Conservation (phyloP, 2,797 vertebrate genomes). For the Gallirallus australis region DNA sequence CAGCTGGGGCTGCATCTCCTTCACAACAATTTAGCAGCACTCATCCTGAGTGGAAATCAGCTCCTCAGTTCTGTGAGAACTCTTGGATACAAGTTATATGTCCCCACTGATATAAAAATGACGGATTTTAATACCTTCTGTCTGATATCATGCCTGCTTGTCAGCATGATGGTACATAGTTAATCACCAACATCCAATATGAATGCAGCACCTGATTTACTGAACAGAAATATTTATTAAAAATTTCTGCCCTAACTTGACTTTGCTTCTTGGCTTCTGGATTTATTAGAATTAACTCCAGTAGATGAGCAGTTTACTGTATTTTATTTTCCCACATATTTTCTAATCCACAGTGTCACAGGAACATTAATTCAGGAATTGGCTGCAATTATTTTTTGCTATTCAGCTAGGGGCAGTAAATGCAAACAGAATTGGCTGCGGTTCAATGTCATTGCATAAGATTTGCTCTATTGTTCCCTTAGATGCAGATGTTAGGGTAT, state of each 20-base stretch:
- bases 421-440: constrained; percentile 49
- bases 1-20: not conserved
- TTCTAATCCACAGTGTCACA: constrained; percentile 49
- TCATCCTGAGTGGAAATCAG: constrained; percentile 38
- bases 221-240: constrained; percentile 44
- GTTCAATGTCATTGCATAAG: constrained; percentile 41
- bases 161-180: not conserved
- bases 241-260: constrained; percentile 35
- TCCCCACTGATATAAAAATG: constrained; percentile 47
- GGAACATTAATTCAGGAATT: constrained; percentile 60
- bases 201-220: constrained; percentile 57
- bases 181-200: constrained; percentile 49
- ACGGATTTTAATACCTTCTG: constrained; percentile 55
- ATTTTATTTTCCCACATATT: constrained; percentile 53
- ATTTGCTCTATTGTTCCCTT: constrained; percentile 57
- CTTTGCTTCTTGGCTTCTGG: constrained; percentile 19
- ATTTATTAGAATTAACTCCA: constrained; percentile 63
- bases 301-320: constrained; percentile 44
- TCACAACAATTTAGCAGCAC: constrained; percentile 25
- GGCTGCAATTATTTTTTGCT: constrained; percentile 60
- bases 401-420: constrained; percentile 54
- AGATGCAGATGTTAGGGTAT: constrained; percentile 52
- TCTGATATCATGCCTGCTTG: constrained; percentile 51
- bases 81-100: constrained; percentile 33
- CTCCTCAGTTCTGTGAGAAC: not conserved